Conservation (phyloP, 2,113 vertebrate species). For the Bostrychus sinensis region DNA sequence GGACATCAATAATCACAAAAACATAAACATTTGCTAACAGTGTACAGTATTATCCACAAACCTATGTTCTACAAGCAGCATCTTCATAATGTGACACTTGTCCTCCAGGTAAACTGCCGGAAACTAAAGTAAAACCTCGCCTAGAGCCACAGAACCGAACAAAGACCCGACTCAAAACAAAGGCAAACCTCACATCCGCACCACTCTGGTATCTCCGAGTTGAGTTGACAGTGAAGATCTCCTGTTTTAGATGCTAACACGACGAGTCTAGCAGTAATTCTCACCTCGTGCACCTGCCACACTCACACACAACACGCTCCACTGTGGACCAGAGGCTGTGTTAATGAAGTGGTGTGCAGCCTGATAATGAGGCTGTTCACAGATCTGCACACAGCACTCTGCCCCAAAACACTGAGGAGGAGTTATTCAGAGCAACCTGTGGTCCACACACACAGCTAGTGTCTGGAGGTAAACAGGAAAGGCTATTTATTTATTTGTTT, state of each 20-base stretch:
- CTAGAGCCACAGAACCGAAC: slow-evolving; percentile 6
- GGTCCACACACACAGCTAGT: too few relatives aligned
- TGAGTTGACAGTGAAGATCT: slow-evolving; percentile 44
- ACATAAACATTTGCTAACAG: too few relatives aligned
- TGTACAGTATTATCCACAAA: neutral
- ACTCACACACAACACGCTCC: slow-evolving; percentile 18
- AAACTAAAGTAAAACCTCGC: neutral
- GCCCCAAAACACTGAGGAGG: neutral
- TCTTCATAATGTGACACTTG: neutral
- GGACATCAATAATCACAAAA: too few relatives aligned
- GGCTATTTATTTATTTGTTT: too few relatives aligned
- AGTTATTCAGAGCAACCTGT: neutral
- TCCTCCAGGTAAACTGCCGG: neutral
- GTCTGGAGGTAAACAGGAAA: neutral
- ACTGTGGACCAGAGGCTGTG: slow-evolving; percentile 33
- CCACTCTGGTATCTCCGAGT: slow-evolving; percentile 28
- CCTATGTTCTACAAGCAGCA: neutral
- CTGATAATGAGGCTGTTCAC: slow-evolving; percentile 59
- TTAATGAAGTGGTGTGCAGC: slow-evolving; percentile 48
- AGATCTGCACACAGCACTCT: slow-evolving; percentile 14
- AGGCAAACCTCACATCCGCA: slow-evolving; percentile 3
- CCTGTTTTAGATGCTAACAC: slow-evolving; percentile 57
- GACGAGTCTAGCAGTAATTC: slow-evolving; percentile 64
- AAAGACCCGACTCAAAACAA: slow-evolving; percentile 3
- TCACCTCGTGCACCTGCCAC: slow-evolving; percentile 61